A percentile compares a stretch with the other conserved stretches of the same genome.
These are phyloP conservation scores for Polyodon spathula DNA, from an alignment of 2,113 vertebrate species.

Conservation along the genomic window DNA sequence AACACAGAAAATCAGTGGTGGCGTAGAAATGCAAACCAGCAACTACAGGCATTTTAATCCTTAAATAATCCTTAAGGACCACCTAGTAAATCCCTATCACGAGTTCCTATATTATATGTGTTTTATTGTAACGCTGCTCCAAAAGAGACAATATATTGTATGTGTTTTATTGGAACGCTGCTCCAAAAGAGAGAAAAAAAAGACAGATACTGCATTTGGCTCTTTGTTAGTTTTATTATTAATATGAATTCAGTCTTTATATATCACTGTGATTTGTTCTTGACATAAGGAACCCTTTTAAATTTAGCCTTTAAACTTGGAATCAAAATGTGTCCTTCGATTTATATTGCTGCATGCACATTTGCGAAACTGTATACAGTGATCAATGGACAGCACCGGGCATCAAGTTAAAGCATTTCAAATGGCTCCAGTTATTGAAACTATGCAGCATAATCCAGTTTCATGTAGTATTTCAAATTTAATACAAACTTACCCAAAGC, in stretches of 20 bases:
- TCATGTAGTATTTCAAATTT: too few species aligned
- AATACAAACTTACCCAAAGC: too few species aligned
- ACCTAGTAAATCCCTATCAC: too few species aligned
- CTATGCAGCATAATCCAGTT: too few species aligned
- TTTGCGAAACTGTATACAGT: not conserved
- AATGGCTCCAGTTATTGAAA: too few species aligned
- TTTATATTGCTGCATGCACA: conserved; percentile 6
- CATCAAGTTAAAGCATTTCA: too few species aligned
- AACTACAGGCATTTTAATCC: too few species aligned
- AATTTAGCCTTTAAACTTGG: not conserved
- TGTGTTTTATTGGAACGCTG: not conserved
- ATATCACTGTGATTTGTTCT: conserved; percentile 6
- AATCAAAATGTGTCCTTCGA: not conserved
- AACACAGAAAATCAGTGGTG: too few species aligned
- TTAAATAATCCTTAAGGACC: too few species aligned
- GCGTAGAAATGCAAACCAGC: too few species aligned
- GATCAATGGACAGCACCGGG: too few species aligned
- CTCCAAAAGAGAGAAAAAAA: not conserved
- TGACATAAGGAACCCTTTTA: not conserved
- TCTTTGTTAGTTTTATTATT: conserved; percentile 9
- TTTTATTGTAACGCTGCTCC: not conserved
- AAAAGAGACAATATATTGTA: not conserved
- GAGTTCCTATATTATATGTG: too few species aligned
- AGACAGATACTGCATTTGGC: not conserved
- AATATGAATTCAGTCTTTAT: conserved; percentile 5